These are phyloP conservation scores for Caradrina clavipalpis DNA, from an alignment of 2,888 invertebrate species.

Conservation along the genomic window DNA sequence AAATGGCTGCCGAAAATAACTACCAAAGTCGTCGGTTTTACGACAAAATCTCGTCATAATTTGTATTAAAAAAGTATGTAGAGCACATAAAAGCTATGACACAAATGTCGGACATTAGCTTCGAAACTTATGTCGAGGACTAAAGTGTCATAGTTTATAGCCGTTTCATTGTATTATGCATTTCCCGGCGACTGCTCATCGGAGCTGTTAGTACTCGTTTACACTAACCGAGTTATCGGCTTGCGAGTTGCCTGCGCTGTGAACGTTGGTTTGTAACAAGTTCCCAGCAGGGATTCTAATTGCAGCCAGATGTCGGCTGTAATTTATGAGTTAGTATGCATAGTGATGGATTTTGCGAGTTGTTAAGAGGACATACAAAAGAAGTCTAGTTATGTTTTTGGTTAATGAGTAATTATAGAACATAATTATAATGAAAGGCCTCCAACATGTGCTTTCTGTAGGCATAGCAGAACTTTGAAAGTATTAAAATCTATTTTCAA, in stretches of 20 bases:
- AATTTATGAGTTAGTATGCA: not conserved
- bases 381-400: too few relatives aligned
- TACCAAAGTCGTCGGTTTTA: too few relatives aligned
- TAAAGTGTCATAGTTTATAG: slow-evolving; percentile 33
- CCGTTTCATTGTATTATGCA: slow-evolving; percentile 38
- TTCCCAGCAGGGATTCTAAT: slow-evolving; percentile 7
- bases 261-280: not conserved
- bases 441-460: too few relatives aligned
- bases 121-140: slow-evolving; percentile 13
- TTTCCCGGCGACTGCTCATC: slow-evolving; percentile 29
- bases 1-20: too few relatives aligned
- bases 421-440: too few relatives aligned
- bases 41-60: too few relatives aligned
- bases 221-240: slow-evolving; percentile 21
- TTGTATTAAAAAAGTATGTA: too few relatives aligned
- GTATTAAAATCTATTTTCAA: too few relatives aligned
- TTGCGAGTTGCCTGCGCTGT: not conserved
- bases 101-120: slow-evolving; percentile 5
- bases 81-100: not conserved
- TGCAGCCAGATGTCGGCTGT: slow-evolving; percentile 7
- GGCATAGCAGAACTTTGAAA: too few relatives aligned
- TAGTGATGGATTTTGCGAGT: not conserved
- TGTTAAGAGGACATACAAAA: too few relatives aligned
- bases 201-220: slow-evolving; percentile 9
- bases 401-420: too few relatives aligned